phyloP scores from a whole-genome alignment of 1,140 invertebrate species.

The Euura saliciscinereae region DNA sequence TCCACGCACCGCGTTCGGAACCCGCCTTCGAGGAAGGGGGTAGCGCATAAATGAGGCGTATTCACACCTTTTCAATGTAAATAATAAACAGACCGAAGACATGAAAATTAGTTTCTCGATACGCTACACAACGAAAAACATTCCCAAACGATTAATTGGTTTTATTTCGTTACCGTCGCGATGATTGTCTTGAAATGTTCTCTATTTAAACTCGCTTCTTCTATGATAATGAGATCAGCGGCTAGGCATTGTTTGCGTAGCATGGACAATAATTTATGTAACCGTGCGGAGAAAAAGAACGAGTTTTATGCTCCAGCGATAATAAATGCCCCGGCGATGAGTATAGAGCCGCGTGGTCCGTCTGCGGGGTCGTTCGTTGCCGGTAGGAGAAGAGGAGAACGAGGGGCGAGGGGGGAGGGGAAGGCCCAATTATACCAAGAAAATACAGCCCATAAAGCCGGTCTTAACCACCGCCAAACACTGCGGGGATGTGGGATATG shows the following conservation, averaged over 20 bases:
- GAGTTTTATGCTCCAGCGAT: conserved; percentile 13
- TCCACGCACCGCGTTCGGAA: not conserved
- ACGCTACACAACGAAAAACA: no score
- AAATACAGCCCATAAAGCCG: conserved; percentile 43
- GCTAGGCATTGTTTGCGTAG: not conserved
- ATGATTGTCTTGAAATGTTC: no score
- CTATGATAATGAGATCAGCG: no score
- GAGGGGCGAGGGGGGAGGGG: conserved; percentile 10
- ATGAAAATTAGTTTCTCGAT: not conserved
- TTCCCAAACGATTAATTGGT: no score
- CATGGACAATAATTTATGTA: not conserved
- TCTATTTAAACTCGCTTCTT: no score
- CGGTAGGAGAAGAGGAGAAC: not conserved
- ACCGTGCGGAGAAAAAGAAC: not conserved
- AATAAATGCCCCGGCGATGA: conserved; percentile 29
- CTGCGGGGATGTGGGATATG: conserved; percentile 26
- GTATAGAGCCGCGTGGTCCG: conserved; percentile 2
- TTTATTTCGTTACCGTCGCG: no score
- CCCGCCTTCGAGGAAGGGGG: not conserved
- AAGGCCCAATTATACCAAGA: conserved; percentile 40
- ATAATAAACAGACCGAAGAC: not conserved
- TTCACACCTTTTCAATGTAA: conserved; percentile 16
- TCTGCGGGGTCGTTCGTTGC: not conserved
- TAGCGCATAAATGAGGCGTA: conserved; percentile 12
- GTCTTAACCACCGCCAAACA: conserved; percentile 38